phyloP scores from a whole-genome alignment of 1,140 invertebrate genomes.

The Bombus breviceps region DNA sequence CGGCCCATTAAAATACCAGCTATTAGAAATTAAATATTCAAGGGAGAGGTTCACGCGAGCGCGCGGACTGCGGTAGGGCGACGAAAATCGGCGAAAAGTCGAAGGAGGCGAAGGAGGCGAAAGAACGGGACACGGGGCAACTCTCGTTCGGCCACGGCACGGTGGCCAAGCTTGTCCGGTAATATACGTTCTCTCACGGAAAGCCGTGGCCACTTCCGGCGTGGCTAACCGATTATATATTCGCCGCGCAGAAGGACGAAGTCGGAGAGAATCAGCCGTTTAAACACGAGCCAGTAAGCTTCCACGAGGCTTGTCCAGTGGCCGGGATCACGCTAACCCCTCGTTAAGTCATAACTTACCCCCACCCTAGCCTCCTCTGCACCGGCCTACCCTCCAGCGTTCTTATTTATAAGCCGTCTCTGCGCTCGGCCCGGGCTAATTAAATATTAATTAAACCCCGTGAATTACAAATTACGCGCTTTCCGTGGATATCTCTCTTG shows the following conservation, averaged over 20 bases:
- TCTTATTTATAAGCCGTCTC: constrained; percentile 65
- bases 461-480: constrained; percentile 16
- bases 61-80: background rate
- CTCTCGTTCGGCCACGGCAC: background rate
- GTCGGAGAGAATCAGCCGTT: constrained; percentile 74
- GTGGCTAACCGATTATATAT: constrained; percentile 70
- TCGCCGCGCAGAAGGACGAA: constrained; percentile 70
- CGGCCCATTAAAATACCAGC: constrained; percentile 16
- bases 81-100: background rate
- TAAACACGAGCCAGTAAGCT: constrained; percentile 68
- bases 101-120: background rate
- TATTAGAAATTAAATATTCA: constrained; percentile 29
- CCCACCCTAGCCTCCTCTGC: constrained; percentile 48
- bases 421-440: constrained; percentile 46
- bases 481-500: no score
- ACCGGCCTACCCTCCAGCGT: constrained; percentile 17
- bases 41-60: constrained; percentile 22
- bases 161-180: constrained; percentile 19
- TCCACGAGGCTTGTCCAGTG: constrained; percentile 73
- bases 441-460: constrained; percentile 64
- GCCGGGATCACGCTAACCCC: constrained; percentile 79
- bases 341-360: constrained; percentile 83
- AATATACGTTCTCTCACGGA: constrained; percentile 64
- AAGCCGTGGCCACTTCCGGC: constrained; percentile 64
- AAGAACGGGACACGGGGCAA: background rate